Conservation (phyloP, 1,140 invertebrate genomes). For the Drosophila takahashii region DNA sequence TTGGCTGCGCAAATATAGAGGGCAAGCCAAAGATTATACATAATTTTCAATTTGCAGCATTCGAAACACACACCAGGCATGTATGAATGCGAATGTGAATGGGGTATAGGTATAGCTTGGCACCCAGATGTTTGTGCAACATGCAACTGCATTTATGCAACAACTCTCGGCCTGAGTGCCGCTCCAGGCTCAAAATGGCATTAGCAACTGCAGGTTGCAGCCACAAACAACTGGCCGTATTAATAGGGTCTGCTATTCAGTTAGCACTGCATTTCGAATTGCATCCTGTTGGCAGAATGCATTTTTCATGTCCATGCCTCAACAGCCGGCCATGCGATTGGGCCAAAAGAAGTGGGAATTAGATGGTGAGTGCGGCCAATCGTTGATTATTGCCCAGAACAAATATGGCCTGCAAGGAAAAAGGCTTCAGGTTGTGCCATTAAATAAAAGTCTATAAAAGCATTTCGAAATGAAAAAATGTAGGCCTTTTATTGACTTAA, state of each 20-base stretch:
- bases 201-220: slow-evolving; percentile 28
- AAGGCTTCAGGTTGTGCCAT: background rate
- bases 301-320: slow-evolving; percentile 59
- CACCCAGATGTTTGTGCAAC: slow-evolving; percentile 56
- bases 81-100: slow-evolving; percentile 1
- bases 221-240: slow-evolving; percentile 30
- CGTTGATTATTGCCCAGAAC: background rate
- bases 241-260: slow-evolving; percentile 44
- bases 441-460: background rate
- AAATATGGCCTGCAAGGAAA: background rate
- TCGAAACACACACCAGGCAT: slow-evolving; percentile 37
- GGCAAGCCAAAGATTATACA: slow-evolving; percentile 72
- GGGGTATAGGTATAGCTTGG: slow-evolving; percentile 6
- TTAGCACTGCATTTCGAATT: slow-evolving; percentile 40
- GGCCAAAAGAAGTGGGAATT: slow-evolving; percentile 25
- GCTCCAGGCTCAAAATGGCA: slow-evolving; percentile 46
- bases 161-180: slow-evolving; percentile 59
- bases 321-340: slow-evolving; percentile 4
- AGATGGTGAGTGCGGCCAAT: background rate
- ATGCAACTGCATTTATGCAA: slow-evolving; percentile 75
- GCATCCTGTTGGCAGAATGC: slow-evolving; percentile 55
- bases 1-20: slow-evolving; percentile 67
- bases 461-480: background rate
- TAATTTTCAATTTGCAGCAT: slow-evolving; percentile 72
- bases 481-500: no score